Evolutionary conservation across 1,140 invertebrate genomes (phyloP), one percentile per base, ranked within the genome.

Genomic region (Eueides isabella): DNA sequence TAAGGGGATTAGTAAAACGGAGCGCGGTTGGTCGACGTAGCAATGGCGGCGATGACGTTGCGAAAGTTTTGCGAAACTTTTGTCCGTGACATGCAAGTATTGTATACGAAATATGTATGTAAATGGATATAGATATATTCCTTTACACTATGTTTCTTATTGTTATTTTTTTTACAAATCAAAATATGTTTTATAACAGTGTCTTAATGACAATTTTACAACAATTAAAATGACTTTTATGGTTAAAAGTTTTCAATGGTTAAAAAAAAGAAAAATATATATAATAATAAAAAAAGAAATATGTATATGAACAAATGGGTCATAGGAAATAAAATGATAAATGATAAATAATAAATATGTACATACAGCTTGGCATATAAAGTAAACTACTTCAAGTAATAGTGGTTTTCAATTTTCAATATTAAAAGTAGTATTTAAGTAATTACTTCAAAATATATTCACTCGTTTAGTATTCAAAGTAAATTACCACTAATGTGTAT

Each of bases 41-140:
- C 75, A 81, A 87, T 87, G 83, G 87, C 85, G 81, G 82, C 82
- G 80, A 85, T 91, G 88, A 89, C 82, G 82, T 79, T 83, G 85
- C 90, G 83, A 78, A 86, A 83, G 1, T 82, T 75, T 79, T 74
- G 73, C 70, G 67, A 72, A 83, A 80, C 69, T 75, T 38, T 31
- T 35, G 48, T 11, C 19, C 31, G 31, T 70, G 44, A 31, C 67
- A 33, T 61, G 26, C 31, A 26, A 64, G 28, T 3, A 55, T 23
- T 55, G 48, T 55, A 26, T 26, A 55, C 23, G 31, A 31, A 31
- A 61, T 67, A 71, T 61, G 67, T 48, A 7, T 55, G 44, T 33
- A 30, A 14, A 16, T 67, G 12, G 30, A 30, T 28, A 12, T 29
- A 19, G 31, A 31, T 31, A 31, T n/a, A n/a, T n/a, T n/a, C n/a